phyloP scores from a whole-genome alignment of 2,113 vertebrate species.

The Clarias magur region DNA sequence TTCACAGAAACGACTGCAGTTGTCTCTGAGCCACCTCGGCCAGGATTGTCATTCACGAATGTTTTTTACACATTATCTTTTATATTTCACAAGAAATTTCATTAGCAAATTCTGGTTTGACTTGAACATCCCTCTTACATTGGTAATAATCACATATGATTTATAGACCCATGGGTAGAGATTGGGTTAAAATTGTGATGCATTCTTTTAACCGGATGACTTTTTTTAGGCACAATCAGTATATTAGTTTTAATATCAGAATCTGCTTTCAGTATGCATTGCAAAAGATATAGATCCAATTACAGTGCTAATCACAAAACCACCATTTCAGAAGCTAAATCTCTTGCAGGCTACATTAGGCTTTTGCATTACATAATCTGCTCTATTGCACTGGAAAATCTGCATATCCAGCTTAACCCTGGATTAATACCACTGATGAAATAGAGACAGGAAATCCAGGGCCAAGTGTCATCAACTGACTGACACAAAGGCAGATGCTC shows the following conservation, averaged over 20 bases:
- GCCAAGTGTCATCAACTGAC: neutral
- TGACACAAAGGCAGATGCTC: constrained; percentile 8
- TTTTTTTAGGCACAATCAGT: neutral
- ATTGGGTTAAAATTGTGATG: neutral
- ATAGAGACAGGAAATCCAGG: constrained; percentile 22
- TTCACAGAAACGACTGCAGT: too few relatives aligned
- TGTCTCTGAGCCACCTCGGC: too few relatives aligned
- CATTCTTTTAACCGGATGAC: neutral
- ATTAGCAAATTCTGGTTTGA: too few relatives aligned
- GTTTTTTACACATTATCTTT: too few relatives aligned
- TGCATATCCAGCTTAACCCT: constrained; percentile 10
- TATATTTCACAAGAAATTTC: too few relatives aligned
- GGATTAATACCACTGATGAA: constrained; percentile 17
- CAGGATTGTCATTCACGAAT: too few relatives aligned
- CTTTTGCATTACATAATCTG: constrained; percentile 7
- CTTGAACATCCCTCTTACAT: too few relatives aligned
- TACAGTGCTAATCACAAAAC: neutral
- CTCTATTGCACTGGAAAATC: constrained; percentile 19
- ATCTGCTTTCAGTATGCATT: neutral
- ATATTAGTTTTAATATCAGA: neutral
- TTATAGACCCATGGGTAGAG: neutral
- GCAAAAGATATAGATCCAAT: constrained; percentile 18
- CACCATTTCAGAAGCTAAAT: neutral
- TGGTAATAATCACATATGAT: neutral
- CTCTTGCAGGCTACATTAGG: constrained; percentile 7